These are phyloP conservation scores for Rhynchonycteris naso DNA, from an alignment of 2,797 vertebrate species.

Conservation along the genomic window DNA sequence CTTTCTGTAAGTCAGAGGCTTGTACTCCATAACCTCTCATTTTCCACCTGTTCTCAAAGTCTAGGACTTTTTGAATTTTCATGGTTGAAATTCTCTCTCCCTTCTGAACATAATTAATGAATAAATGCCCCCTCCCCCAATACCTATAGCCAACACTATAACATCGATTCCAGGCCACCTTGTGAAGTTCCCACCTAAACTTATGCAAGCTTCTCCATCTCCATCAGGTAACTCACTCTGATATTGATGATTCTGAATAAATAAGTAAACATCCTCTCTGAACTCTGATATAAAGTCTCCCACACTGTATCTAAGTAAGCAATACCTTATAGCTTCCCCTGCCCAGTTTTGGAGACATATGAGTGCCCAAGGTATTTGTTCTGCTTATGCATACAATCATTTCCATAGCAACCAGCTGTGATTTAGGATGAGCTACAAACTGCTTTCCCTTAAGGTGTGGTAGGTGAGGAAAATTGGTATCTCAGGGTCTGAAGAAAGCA, in stretches of 20 bases:
- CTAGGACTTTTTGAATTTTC: not conserved
- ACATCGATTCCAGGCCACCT: not conserved
- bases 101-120: not conserved
- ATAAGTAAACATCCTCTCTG: not conserved
- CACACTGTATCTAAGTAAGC: not conserved
- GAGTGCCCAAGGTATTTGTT: conserved; percentile 45
- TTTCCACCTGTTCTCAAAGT: not conserved
- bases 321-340: not conserved
- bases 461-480: not conserved
- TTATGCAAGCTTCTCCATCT: not conserved
- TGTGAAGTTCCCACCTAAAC: not conserved
- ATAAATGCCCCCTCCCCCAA: not conserved
- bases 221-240: not conserved
- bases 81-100: conserved; percentile 7
- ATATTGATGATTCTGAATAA: not conserved
- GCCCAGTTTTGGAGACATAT: conserved; percentile 52
- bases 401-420: conserved; percentile 73
- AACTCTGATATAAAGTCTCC: not conserved
- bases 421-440: conserved; percentile 36
- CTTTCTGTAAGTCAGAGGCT: not conserved
- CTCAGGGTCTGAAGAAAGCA: not conserved
- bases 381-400: conserved; percentile 34
- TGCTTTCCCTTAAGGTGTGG: not conserved
- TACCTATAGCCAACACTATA: not conserved
- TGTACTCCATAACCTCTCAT: not conserved